Percentiles rank a stretch among this genome's conserved stretches.
These are phyloP conservation scores for Porites lutea DNA, from an alignment of 64 coral and sea anemone species.

Conservation along the genomic window DNA sequence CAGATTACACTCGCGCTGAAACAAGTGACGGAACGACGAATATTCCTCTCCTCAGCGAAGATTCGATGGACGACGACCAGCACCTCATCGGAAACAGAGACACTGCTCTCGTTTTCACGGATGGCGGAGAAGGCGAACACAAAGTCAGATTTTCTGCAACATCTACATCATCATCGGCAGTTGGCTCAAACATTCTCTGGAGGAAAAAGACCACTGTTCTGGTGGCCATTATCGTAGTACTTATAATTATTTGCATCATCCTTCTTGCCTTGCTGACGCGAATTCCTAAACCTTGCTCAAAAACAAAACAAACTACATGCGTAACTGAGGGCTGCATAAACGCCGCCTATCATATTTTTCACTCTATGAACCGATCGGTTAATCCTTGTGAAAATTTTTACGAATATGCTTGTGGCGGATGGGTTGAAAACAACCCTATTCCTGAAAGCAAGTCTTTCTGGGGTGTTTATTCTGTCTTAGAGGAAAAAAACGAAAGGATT, in stretches of 20 bases:
- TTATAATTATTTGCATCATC: conserved; percentile 50
- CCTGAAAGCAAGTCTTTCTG: conserved; percentile 90
- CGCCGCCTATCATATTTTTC: conserved; percentile 72
- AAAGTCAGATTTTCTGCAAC: conserved; percentile 3
- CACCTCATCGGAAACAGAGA: not conserved
- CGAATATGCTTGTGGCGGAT: conserved; percentile 89
- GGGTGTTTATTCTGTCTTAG: conserved; percentile 78
- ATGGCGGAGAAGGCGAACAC: not conserved
- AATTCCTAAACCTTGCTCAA: too few species aligned
- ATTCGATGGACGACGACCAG: not conserved
- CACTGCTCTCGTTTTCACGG: not conserved
- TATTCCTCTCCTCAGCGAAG: conserved; percentile 26
- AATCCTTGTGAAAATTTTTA: conserved; percentile 90
- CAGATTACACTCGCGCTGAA: conserved; percentile 31
- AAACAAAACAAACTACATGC: conserved; percentile 20
- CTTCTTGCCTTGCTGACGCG: conserved; percentile 53
- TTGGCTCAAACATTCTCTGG: not conserved
- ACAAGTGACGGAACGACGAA: conserved; percentile 13
- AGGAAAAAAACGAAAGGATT: conserved; percentile 63
- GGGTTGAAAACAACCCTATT: conserved; percentile 77
- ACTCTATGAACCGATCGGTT: conserved; percentile 57
- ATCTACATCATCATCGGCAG: not conserved
- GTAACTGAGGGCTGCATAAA: conserved; percentile 71
- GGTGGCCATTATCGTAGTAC: conserved; percentile 31
- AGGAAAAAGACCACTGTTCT: conserved; percentile 46